Percentiles rank a stretch among this genome's conserved stretches.
Evolutionary conservation across 1,140 invertebrate genomes (phyloP).

Genomic region (Papilio xuthus): DNA sequence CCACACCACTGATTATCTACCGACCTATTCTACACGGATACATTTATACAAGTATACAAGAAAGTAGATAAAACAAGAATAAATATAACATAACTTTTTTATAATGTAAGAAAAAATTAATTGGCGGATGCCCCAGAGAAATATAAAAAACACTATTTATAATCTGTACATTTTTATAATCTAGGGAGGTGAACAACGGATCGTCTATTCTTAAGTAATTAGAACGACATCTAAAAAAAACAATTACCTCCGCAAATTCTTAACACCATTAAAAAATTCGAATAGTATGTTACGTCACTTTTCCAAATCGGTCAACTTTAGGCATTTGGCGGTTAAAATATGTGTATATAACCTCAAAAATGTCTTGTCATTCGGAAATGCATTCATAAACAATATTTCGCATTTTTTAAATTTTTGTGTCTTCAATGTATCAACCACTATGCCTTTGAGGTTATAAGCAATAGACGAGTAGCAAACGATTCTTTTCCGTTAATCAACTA

Average conservation of each 20-base stretch:
- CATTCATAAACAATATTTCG: neutral
- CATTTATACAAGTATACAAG: neutral
- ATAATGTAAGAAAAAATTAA: too few species aligned
- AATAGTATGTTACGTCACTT: too few species aligned
- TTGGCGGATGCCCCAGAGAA: too few species aligned
- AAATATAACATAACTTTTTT: neutral
- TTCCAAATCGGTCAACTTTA: neutral
- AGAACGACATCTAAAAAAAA: too few species aligned
- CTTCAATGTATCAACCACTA: neutral
- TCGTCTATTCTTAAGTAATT: neutral
- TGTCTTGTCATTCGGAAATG: neutral
- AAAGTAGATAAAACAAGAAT: neutral
- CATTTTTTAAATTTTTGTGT: neutral
- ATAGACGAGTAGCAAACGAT: neutral
- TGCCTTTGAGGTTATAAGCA: neutral
- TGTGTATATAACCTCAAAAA: neutral
- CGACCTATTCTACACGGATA: neutral
- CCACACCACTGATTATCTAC: conserved; percentile 16
- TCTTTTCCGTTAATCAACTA: conserved; percentile 13
- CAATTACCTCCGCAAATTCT: too few species aligned
- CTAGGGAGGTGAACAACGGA: too few species aligned
- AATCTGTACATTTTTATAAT: too few species aligned
- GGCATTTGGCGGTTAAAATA: too few species aligned
- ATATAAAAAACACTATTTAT: too few species aligned
- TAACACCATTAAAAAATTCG: too few species aligned